Conservation (phyloP, 1,140 invertebrate genomes). For the Drosophila nigromelanica region DNA sequence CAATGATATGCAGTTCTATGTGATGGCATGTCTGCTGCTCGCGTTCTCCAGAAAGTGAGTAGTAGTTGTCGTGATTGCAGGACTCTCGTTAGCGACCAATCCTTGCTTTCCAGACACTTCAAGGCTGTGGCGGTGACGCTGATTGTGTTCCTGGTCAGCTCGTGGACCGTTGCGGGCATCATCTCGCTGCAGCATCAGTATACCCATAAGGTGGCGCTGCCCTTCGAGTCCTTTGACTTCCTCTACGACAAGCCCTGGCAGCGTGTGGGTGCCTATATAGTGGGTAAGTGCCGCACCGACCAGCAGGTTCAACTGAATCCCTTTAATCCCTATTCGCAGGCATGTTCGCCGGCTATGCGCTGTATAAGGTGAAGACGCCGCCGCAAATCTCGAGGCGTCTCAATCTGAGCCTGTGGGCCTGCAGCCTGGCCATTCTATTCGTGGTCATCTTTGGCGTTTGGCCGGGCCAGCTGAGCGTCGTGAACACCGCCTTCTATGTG, state of each 20-base stretch:
- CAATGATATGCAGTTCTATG: constrained; percentile 95
- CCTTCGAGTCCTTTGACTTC: constrained; percentile 92
- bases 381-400: constrained; percentile 87
- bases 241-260: constrained; percentile 94
- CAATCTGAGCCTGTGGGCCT: constrained; percentile 86
- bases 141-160: constrained; percentile 87
- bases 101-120: constrained; percentile 84
- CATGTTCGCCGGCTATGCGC: constrained; percentile 90
- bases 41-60: constrained; percentile 90
- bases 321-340: constrained; percentile 79
- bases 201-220: constrained; percentile 90
- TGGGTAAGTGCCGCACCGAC: constrained; percentile 85
- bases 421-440: constrained; percentile 86
- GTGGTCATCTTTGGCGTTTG: constrained; percentile 91
- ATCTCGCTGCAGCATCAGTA: constrained; percentile 91
- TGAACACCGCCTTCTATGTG: constrained; percentile 88
- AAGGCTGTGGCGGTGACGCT: constrained; percentile 85
- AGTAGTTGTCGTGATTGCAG: background rate
- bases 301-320: no score
- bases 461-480: constrained; percentile 87
- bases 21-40: constrained; percentile 89
- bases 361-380: constrained; percentile 89
- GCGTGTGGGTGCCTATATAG: constrained; percentile 90
- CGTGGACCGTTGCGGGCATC: constrained; percentile 90
- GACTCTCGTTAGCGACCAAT: background rate